These are phyloP conservation scores for Ciconia maguari DNA, from an alignment of 2,113 vertebrate species.

Conservation along the genomic window DNA sequence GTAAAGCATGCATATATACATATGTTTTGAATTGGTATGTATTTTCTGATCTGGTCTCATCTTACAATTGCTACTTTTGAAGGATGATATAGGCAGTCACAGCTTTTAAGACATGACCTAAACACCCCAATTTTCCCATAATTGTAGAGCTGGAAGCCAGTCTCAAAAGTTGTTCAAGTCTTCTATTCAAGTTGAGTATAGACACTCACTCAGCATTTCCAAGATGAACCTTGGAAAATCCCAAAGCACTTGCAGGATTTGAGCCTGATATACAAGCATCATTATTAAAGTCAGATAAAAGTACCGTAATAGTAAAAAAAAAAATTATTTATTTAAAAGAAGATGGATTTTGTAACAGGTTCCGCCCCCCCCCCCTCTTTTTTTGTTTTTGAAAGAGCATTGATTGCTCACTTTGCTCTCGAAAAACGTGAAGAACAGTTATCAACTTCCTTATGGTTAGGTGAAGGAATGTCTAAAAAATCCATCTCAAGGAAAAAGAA, in stretches of 20 bases:
- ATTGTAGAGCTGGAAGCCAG: not conserved
- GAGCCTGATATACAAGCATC: not conserved
- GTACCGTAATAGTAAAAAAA: not conserved
- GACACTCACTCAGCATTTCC: not conserved
- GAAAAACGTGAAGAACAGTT: not conserved
- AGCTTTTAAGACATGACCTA: not conserved
- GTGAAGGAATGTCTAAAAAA: not conserved
- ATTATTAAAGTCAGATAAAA: not conserved
- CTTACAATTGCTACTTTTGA: not conserved
- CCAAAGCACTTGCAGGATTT: not conserved
- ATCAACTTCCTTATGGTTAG: not conserved
- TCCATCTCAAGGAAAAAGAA: not conserved
- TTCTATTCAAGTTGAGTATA: not conserved
- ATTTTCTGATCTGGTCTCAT: not conserved
- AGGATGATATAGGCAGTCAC: not conserved
- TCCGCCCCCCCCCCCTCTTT: not conserved
- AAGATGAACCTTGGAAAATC: not conserved
- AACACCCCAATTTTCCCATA: rapidly evolving
- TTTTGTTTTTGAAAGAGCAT: not conserved
- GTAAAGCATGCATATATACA: not conserved
- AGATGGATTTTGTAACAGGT: not conserved
- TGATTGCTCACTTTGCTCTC: not conserved
- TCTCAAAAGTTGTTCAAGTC: not conserved
- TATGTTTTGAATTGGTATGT: not conserved
- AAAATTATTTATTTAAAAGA: no score